Conservation (phyloP, 2,888 invertebrate genomes). For the Quadroppia sp. region DNA sequence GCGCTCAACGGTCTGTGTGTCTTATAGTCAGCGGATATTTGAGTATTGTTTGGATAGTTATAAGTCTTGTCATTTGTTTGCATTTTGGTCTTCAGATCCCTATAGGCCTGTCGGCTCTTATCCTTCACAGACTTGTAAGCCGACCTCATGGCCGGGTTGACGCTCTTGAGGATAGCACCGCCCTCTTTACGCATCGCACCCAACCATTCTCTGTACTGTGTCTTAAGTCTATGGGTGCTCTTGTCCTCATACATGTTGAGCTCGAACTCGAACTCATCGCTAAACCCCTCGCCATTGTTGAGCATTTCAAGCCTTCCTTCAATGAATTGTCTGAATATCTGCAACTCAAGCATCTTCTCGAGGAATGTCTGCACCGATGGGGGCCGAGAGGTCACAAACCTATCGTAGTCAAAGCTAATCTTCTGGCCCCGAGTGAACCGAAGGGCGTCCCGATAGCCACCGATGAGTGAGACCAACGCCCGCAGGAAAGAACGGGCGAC, state of each 20-base stretch:
- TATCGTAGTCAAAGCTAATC: constrained; percentile 79
- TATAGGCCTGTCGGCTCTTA: constrained; percentile 67
- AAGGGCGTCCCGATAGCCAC: constrained; percentile 87
- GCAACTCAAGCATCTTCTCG: constrained; percentile 80
- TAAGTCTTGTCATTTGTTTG: constrained; percentile 48
- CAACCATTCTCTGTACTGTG: constrained; percentile 75
- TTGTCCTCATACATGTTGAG: constrained; percentile 67
- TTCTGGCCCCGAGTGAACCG: constrained; percentile 54
- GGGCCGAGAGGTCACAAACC: constrained; percentile 81
- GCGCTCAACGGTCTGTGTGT: constrained; percentile 45
- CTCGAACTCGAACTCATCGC: constrained; percentile 92
- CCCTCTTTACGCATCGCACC: constrained; percentile 70
- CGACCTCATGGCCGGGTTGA: constrained; percentile 87
- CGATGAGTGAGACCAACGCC: constrained; percentile 86
- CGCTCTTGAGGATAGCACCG: constrained; percentile 75
- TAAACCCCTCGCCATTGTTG: constrained; percentile 85
- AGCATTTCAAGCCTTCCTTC: constrained; percentile 87
- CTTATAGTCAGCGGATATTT: background rate
- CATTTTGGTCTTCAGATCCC: constrained; percentile 66
- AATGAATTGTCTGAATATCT: constrained; percentile 93
- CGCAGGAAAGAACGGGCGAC: constrained; percentile 87
- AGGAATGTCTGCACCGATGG: constrained; percentile 80
- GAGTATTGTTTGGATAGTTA: constrained; percentile 33
- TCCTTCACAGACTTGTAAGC: constrained; percentile 87
- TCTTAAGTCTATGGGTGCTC: constrained; percentile 57